A percentile compares a stretch with the other conserved stretches of the same genome.
Evolutionary conservation across 2,113 vertebrate genomes (phyloP).

Genomic region (Scatophagus argus): DNA sequence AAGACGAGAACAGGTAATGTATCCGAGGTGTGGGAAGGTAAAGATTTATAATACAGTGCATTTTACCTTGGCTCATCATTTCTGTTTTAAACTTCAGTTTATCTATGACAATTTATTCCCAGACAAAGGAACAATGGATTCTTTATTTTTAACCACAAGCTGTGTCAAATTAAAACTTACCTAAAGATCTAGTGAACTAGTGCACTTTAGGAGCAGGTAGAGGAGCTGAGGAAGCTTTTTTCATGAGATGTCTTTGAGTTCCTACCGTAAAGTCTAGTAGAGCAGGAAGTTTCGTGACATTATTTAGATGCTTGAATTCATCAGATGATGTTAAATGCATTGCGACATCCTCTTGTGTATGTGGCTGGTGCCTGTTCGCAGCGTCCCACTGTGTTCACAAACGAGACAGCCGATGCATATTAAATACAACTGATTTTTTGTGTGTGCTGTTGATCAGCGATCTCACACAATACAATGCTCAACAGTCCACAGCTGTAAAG

Average conservation of each 20-base stretch:
- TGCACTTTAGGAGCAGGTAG: neutral
- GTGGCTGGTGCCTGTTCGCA: too few species aligned
- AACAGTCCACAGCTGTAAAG: neutral
- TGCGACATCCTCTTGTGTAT: neutral
- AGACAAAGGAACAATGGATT: constrained; percentile 19
- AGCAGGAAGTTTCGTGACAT: neutral
- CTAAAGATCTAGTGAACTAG: constrained; percentile 7
- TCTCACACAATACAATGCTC: neutral
- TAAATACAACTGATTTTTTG: neutral
- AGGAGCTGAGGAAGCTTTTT: too few species aligned
- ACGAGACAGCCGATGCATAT: neutral
- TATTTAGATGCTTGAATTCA: neutral
- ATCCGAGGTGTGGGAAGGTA: constrained; percentile 18
- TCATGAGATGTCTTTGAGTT: too few species aligned
- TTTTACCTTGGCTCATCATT: constrained; percentile 43
- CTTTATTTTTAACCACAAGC: constrained; percentile 30
- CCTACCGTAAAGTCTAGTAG: too few species aligned
- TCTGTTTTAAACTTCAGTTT: constrained; percentile 24
- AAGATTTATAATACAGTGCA: constrained; percentile 8
- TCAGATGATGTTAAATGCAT: neutral
- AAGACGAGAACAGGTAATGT: constrained; percentile 48
- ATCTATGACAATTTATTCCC: neutral
- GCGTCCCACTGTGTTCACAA: too few species aligned
- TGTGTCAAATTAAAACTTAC: constrained; percentile 23
- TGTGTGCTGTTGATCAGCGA: neutral